Conservation (phyloP, 1,140 invertebrate genomes). For the Wiebesia pumilae region DNA sequence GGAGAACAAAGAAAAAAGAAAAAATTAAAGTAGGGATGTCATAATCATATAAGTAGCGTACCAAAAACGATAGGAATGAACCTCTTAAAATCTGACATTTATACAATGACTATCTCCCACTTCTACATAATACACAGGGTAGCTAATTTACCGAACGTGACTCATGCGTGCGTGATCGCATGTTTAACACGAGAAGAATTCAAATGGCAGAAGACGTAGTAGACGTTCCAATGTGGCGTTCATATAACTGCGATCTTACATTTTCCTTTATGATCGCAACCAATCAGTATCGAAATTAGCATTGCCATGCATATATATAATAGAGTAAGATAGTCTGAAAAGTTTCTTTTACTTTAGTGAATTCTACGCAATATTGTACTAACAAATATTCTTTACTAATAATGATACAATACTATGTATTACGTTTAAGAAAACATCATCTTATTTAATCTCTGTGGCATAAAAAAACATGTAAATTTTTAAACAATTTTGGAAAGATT, state of each 20-base stretch:
- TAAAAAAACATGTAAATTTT: too few species aligned
- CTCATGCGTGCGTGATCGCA: slow-evolving; percentile 37
- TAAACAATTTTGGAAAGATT: too few species aligned
- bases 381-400: too few species aligned
- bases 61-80: background rate
- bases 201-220: background rate
- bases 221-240: background rate
- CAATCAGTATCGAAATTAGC: too few species aligned
- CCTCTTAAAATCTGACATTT: background rate
- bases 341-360: too few species aligned
- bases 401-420: too few species aligned
- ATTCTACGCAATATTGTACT: too few species aligned
- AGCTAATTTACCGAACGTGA: slow-evolving; percentile 25
- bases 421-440: too few species aligned
- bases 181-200: slow-evolving; percentile 23
- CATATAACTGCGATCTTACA: background rate
- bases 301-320: too few species aligned
- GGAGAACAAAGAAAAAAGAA: background rate
- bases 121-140: background rate
- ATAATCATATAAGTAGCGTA: background rate
- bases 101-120: background rate
- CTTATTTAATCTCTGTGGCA: too few species aligned
- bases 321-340: too few species aligned
- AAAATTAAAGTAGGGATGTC: background rate
- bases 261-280: background rate